Evolutionary conservation across 1,140 invertebrate genomes (phyloP), one percentile per base, ranked within the genome.

Genomic region (Cyclina sinensis): DNA sequence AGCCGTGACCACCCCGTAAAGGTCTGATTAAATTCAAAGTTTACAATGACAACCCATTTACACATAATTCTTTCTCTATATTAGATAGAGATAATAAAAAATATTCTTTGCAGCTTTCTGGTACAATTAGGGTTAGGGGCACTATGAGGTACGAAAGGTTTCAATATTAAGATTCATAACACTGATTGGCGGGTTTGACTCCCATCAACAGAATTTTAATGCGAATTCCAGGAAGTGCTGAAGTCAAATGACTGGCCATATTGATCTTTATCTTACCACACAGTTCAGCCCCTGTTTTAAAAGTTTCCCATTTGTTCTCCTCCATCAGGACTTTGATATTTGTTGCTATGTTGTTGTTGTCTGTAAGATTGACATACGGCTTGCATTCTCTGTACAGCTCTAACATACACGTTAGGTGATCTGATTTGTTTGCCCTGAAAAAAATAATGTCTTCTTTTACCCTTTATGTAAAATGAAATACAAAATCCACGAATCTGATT

Each of bases 361-460:
- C 27, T 70, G 65, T 70, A 0, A 70, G 16, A 37, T 70, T 70
- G 32, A 70, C 16, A 70, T 70, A 70, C 0, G 7, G 11, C 37
- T 37, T 39, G 21, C 65, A 70, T n/a, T 70, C 65, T n/a, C 27
- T 70, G 27, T 70, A 70, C 12, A 39, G 16, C 3, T 37, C 32
- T 18, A 70, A 14, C 65, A 70, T 70, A n/a, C 65, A 70, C 7
- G 65, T 70, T 37, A 70, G 24, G 27, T 70, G 4, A 32, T 70
- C 65, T 11, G 0, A 37, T 70, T 70, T 70, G 21, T 37, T 27
- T 37, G 65, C 1, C 14, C 65, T 70, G 21, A 70, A 70, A 70
- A 37, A 65, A 32, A 5, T 7, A 27, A 4, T 57, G 18, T 57
- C 3, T n/a, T n/a, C 24, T 57, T 9, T 57, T 57, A n/a, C 18